Evolutionary conservation across 2,797 vertebrate species (phyloP).

Genomic region (Rhabdophis nuchalis): DNA sequence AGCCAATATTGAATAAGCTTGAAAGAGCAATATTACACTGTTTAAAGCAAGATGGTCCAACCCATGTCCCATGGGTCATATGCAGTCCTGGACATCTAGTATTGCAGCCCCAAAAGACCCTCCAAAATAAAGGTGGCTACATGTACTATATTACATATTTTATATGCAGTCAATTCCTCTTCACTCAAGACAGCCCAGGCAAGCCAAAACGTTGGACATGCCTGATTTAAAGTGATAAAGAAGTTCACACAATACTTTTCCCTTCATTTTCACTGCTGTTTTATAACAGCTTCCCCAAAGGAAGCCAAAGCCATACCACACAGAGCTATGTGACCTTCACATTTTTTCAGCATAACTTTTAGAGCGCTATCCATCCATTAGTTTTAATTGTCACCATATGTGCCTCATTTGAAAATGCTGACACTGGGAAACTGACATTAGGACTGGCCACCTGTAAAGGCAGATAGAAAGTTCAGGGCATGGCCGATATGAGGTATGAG

Average conservation of each 20-base stretch:
- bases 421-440: neutral
- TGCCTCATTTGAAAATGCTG: neutral
- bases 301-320: neutral
- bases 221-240: neutral
- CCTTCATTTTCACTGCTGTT: neutral
- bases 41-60: neutral
- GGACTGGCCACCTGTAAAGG: neutral
- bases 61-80: neutral
- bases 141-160: neutral
- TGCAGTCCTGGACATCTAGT: neutral
- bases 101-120: neutral
- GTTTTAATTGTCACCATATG: neutral
- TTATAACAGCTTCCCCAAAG: neutral
- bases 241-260: neutral
- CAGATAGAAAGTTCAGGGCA: neutral
- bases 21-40: neutral
- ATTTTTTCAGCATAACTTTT: neutral
- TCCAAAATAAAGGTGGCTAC: neutral
- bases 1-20: neutral
- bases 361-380: neutral
- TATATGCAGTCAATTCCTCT: neutral
- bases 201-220: neutral
- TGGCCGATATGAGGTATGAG: neutral
- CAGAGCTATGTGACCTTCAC: neutral
- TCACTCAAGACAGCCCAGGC: neutral